A percentile compares a stretch with the other conserved stretches of the same genome.
Conservation (phyloP, 2,888 invertebrate genomes). For the Trichopoda pennipes region DNA sequence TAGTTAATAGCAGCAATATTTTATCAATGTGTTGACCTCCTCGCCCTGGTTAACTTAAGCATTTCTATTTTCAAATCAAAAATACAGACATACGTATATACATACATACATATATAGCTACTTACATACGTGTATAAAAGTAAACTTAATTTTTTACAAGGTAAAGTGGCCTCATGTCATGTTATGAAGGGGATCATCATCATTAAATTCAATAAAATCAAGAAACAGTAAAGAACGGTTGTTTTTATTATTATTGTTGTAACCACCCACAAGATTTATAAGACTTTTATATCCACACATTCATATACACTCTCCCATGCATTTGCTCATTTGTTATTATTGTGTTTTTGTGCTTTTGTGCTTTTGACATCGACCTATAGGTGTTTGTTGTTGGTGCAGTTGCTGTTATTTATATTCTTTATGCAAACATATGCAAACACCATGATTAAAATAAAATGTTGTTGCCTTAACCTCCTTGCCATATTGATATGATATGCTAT, state of each 20-base stretch:
- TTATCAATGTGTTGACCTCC: neutral
- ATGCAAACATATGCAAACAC: slow-evolving; percentile 41
- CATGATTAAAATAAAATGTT: slow-evolving; percentile 38
- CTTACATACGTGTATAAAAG: no score
- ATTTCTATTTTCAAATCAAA: no score
- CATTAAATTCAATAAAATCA: slow-evolving; percentile 13
- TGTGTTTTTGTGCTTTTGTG: slow-evolving; percentile 5
- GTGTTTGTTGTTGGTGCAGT: slow-evolving; percentile 57
- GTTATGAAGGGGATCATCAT: slow-evolving; percentile 36
- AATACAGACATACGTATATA: no score
- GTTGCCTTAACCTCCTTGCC: slow-evolving; percentile 68
- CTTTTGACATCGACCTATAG: slow-evolving; percentile 70
- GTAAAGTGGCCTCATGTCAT: slow-evolving; percentile 3
- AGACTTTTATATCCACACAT: neutral
- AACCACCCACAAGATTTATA: slow-evolving; percentile 53
- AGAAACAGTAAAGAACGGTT: slow-evolving; percentile 25
- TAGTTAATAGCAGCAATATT: slow-evolving; percentile 15
- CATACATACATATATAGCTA: no score
- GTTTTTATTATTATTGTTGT: slow-evolving; percentile 19
- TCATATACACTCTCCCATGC: no score
- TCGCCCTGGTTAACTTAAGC: no score
- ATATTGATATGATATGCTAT: slow-evolving; percentile 62
- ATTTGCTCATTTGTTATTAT: no score
- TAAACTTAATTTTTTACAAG: no score
- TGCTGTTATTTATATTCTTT: slow-evolving; percentile 56